Percentiles rank a stretch among this genome's conserved stretches.
Evolutionary conservation across 2,797 vertebrate genomes (phyloP).

Genomic region (Strix occidentalis): DNA sequence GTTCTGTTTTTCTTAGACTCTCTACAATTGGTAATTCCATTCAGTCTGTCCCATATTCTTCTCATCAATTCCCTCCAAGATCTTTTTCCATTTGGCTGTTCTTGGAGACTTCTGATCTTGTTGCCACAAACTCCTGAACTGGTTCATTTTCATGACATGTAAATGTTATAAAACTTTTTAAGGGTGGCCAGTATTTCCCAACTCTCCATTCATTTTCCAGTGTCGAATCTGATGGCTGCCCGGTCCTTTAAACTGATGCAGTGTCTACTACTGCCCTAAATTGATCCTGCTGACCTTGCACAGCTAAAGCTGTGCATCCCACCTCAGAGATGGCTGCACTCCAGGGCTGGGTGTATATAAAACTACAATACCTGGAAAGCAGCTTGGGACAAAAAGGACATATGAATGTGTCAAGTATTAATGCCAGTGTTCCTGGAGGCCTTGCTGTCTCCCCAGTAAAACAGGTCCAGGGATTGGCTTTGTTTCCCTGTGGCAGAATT

Average conservation of each 20-base stretch:
- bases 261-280: neutral
- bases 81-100: slow-evolving; percentile 35
- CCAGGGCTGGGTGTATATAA: neutral
- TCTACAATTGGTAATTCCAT: slow-evolving; percentile 17
- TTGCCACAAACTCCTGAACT: neutral
- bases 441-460: neutral
- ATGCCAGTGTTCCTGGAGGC: neutral
- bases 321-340: neutral
- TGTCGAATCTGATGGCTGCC: neutral
- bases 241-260: neutral
- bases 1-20: slow-evolving; percentile 18
- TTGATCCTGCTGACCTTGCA: neutral
- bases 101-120: slow-evolving; percentile 8
- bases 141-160: neutral
- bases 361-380: slow-evolving; percentile 11
- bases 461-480: neutral
- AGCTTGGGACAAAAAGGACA: neutral
- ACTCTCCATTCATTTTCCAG: neutral
- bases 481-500: neutral
- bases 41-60: neutral
- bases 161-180: neutral
- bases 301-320: neutral
- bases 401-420: neutral
- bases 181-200: neutral
- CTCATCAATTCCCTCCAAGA: neutral